phyloP scores from a whole-genome alignment of 1,140 invertebrate genomes.

The Yoshiicerus persimilis region DNA sequence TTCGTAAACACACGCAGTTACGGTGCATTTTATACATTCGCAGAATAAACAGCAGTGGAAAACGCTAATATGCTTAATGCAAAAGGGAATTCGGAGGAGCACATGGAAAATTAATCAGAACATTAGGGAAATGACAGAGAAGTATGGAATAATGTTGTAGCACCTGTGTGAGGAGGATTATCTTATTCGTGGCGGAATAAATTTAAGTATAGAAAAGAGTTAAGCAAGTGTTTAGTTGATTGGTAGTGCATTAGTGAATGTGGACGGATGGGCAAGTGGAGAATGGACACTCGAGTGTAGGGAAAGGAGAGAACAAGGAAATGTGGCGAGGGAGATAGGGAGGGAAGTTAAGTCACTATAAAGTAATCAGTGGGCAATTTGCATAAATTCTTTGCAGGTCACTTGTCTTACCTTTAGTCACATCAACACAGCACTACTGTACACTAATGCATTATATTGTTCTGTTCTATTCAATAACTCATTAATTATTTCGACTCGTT shows the following conservation, averaged over 20 bases:
- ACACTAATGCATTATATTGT: neutral
- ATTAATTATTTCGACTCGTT: conserved; percentile 21
- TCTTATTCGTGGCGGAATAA: neutral
- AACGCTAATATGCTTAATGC: neutral
- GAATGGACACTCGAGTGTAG: neutral
- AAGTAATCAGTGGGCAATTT: neutral
- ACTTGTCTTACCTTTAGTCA: conserved; percentile 13
- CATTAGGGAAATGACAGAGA: neutral
- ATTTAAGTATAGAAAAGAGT: neutral
- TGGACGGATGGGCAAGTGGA: neutral
- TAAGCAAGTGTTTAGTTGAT: neutral
- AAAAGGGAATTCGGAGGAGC: neutral
- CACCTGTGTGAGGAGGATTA: neutral
- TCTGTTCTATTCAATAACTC: neutral
- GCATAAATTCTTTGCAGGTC: conserved; percentile 19
- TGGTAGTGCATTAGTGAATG: neutral
- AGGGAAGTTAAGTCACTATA: neutral
- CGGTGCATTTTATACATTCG: neutral
- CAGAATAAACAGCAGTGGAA: too few relatives aligned
- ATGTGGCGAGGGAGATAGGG: neutral
- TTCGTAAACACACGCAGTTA: neutral
- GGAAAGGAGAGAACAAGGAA: neutral
- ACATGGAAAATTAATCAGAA: neutral
- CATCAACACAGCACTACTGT: neutral
- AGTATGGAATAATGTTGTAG: neutral